Evolutionary conservation across 2,888 invertebrate species (phyloP), one percentile per base, ranked within the genome.

Genomic region (Campaea margaritaria): DNA sequence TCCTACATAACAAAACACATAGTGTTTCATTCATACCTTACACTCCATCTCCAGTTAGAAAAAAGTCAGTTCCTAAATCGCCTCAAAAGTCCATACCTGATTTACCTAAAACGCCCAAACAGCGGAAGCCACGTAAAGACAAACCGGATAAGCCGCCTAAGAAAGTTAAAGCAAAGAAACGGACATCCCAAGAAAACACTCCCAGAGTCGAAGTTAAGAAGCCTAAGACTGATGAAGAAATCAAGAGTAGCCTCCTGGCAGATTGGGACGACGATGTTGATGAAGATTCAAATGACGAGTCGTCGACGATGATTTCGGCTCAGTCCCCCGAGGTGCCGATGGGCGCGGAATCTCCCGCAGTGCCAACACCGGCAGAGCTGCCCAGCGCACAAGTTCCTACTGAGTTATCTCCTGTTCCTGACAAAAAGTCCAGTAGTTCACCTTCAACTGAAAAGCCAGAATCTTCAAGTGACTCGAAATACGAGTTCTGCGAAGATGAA

Each of bases 401-500:
- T 39, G 86, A 85, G 56, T 70, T 80, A 47, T 69, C 79, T 34
- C 68, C 74, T 15, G 52, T 70, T 49, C 55, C 54, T 3, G 88
- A 88, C 58, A 84, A 82, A 63, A 85, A 82, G 67, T 39, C 73
- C 0, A 80, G 81, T 31, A 79, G 77, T 46, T 62, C 72, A 41
- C 68, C 75, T 12, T 42, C 68, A 31, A 67, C 71, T 45, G 90
- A 89, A 73, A 85, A 93, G 83, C 83, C 93, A 67, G 86, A 93
- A 70, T 83, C 91, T 14, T 83, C 89, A 0, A 89, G 86, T 68
- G 89, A 94, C 52, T 95, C 96, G 0, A 96, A 96, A 79, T 97
- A 96, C 78, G 96, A 97, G 81, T 96, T 96, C 79, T 95, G 95
- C 68, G 96, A 96, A 64, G 96, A 96, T 68, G 94, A 96, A 77